These are phyloP conservation scores for Rhinolophus ferrumequinum DNA, from an alignment of 2,113 vertebrate genomes.

Conservation along the genomic window DNA sequence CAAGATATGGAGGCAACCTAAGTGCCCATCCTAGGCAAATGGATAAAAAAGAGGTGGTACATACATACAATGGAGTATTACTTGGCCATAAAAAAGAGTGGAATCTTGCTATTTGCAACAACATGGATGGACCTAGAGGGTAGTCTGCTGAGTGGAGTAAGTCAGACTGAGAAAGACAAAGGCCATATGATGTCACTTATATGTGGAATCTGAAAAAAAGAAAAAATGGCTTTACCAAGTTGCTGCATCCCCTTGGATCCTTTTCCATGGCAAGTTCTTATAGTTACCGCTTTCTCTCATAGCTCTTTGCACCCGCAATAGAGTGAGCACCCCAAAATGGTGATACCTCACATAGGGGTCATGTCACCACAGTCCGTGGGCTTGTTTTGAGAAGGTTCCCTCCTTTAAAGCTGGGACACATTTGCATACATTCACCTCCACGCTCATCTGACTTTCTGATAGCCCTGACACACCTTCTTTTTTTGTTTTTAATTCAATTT, in stretches of 20 bases:
- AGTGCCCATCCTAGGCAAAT: background rate
- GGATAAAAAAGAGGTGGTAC: background rate
- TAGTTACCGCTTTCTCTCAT: no score
- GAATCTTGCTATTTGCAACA: no score
- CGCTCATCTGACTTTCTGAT: background rate
- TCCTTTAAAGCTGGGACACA: background rate
- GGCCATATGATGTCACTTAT: background rate
- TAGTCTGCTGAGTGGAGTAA: background rate
- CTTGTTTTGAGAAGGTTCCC: background rate
- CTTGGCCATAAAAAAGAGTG: background rate
- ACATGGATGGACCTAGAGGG: no score
- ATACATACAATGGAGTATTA: background rate
- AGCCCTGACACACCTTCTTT: background rate
- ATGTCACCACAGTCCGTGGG: accelerated
- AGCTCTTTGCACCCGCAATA: background rate
- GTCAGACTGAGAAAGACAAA: background rate
- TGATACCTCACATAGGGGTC: background rate
- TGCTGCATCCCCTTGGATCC: background rate
- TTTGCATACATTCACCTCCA: background rate
- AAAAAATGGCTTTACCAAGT: background rate
- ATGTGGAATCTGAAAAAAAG: background rate
- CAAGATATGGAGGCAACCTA: background rate
- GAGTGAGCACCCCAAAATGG: background rate
- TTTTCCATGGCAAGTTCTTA: background rate
- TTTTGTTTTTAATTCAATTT: no score